Conservation (phyloP, 2,888 invertebrate genomes). For the Hirtodrosophila alboralis region DNA sequence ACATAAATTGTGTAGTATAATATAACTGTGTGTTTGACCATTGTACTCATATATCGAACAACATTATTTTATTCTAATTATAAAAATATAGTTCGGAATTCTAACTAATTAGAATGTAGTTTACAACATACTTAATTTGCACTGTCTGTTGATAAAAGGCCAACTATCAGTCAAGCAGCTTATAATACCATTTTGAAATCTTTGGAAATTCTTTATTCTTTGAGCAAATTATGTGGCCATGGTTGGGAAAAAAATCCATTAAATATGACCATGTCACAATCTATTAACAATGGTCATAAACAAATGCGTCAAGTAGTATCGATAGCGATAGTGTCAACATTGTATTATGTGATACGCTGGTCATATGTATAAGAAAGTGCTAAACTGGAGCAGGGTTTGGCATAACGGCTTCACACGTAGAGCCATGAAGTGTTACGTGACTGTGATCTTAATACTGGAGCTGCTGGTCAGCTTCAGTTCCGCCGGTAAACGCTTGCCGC, state of each 20-base stretch:
- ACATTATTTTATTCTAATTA: neutral
- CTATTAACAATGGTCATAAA: constrained; percentile 25
- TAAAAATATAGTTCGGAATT: too few species aligned
- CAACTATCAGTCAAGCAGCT: neutral
- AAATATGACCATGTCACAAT: constrained; percentile 1
- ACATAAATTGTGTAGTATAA: neutral
- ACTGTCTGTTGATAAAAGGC: neutral
- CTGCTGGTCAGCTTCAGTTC: constrained; percentile 41
- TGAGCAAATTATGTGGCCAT: neutral
- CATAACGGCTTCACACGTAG: constrained; percentile 27
- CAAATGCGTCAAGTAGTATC: constrained; percentile 14
- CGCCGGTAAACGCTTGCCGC: constrained; percentile 27
- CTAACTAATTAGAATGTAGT: neutral
- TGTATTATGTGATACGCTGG: constrained; percentile 19
- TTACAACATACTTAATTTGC: neutral
- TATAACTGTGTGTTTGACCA: neutral
- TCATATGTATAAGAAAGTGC: constrained; percentile 44
- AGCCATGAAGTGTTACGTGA: constrained; percentile 54
- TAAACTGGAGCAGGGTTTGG: constrained; percentile 4
- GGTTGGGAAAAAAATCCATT: constrained; percentile 1
- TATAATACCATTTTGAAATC: neutral
- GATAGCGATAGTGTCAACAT: constrained; percentile 28
- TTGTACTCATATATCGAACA: neutral
- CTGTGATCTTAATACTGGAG: constrained; percentile 39
- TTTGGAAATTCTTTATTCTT: neutral